These are phyloP conservation scores for Barypeithes pellucidus DNA, from an alignment of 2,888 invertebrate genomes.

Conservation along the genomic window DNA sequence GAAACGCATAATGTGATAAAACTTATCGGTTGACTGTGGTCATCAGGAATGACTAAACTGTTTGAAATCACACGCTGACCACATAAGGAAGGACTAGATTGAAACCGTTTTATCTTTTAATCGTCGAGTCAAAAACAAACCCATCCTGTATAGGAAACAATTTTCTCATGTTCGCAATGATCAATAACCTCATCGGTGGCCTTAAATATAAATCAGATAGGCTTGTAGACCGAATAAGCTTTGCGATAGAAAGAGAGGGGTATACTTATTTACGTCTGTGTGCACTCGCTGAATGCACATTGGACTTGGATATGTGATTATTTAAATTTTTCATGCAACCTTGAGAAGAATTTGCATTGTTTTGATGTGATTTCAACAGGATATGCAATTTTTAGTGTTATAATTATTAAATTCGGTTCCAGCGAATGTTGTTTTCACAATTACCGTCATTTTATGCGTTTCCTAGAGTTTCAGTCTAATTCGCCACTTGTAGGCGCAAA, in stretches of 20 bases:
- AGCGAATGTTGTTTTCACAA: neutral
- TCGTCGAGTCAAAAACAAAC: too few species aligned
- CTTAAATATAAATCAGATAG: constrained; percentile 1
- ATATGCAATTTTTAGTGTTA: constrained; percentile 9
- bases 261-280: neutral
- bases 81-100: too few species aligned
- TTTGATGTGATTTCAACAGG: constrained; percentile 17
- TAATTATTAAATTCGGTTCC: constrained; percentile 1
- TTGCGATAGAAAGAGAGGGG: neutral
- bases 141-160: too few species aligned
- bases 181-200: neutral
- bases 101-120: too few species aligned
- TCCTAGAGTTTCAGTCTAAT: neutral
- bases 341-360: constrained; percentile 21
- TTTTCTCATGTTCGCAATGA: neutral
- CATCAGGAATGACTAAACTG: neutral
- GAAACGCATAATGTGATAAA: neutral
- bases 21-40: neutral
- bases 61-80: too few species aligned
- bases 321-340: constrained; percentile 8
- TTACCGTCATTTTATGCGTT: neutral
- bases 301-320: neutral
- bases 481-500: too few species aligned
- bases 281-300: constrained; percentile 6
- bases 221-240: neutral